Evolutionary conservation across 53 echinoderm and acorn worm genomes (phyloP), one percentile per base, ranked within the genome.

Genomic region (Holothuria scabra): DNA sequence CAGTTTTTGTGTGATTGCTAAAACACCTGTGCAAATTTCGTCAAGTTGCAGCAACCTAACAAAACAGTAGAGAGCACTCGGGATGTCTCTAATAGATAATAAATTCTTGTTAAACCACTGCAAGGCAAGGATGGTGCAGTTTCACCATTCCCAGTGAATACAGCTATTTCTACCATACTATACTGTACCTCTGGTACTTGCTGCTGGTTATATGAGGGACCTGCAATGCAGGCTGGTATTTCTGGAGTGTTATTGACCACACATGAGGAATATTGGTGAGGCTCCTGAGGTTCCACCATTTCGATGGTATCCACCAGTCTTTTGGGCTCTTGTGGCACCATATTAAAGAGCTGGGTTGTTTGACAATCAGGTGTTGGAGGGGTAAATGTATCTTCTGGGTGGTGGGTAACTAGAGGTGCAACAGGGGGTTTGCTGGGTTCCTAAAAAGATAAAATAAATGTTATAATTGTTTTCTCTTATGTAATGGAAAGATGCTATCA

Each of bases 291-390:
- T 78, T 56, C 78, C 0, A 52, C 29, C 32, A 32, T 58, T 21
- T 58, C 78, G 5, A 57, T 18, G 19, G 59, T 29, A 34, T 57
- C 58, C 26, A 58, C 25, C 59, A 57, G 29, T 78, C 78, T 78
- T 32, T 16, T 78, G 0, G 78, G 78, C 31, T 78, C 78, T 20
- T 78, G 57, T 5, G 78, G 78, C 57, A 78, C 32, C 29, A 32
- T 56, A 32, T 56, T 56, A 11, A 56, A 13, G 59, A 78, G 21
- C 58, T 78, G 56, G 24, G 78, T 78, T 26, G 78, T 52, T 30
- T 78, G 78, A 57, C 78, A 78, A 30, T 78, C 78, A 13, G 78
- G 78, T 26, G 56, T 78, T 13, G 78, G 78, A 28, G 78, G 78
- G 58, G 78, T 78, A 28, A 56, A 28, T 26, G 57, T 56, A 4